Base-by-base conservation (phyloP, 2,888 invertebrate genomes). In the Tetragnatha montana region DNA sequence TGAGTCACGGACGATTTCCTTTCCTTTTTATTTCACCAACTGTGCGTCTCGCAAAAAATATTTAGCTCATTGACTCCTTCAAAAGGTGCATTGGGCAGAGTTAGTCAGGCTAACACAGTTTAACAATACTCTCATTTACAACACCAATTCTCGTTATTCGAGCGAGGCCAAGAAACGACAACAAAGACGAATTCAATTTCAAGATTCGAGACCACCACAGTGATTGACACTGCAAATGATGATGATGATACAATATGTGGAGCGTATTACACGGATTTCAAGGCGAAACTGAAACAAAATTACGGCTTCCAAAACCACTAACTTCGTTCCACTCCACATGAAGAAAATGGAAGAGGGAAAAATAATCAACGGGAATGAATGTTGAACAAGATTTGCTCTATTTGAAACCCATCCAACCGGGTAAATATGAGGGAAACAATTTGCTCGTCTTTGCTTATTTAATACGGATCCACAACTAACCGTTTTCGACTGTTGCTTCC, bases 371-470 rank as follows among this genome's bases (percentile, higher is more conserved):
- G 8, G n/a, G 49, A 71, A 81, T 35, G 21, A 51, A 81, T 69
- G 35, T 19, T 50, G 69, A n/a, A 35, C 47, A 35, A 79, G 85
- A 21, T 51, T 22, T 79, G 69, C 85, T 79, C 71, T 71, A 85
- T 51, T 71, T 70, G n/a, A 14, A 17, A 49, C 22, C 17, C 79
- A 50, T 17, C 51, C 78, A 85, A 85, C 51, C 85, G 60, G 49
- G 51, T 78, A 85, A 85, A 85, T 51, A 71, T 49, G 69, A 51
- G 79, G 78, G 76, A 71, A 14, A 73, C 21, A 78, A 19, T 73
- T 19, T 60, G 79, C 22, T 85, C 79, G n/a, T 22, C 70, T 79
- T 79, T 85, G 60, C 60, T 17, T 60, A 60, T 60, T 17, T 17
- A 17, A 17, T 60, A 17, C 12, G 12, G 60, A 17, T 60, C 60